A percentile compares a stretch with the other conserved stretches of the same genome.
Evolutionary conservation across 2,113 vertebrate genomes (phyloP).

Genomic region (Taurulus bubalis): DNA sequence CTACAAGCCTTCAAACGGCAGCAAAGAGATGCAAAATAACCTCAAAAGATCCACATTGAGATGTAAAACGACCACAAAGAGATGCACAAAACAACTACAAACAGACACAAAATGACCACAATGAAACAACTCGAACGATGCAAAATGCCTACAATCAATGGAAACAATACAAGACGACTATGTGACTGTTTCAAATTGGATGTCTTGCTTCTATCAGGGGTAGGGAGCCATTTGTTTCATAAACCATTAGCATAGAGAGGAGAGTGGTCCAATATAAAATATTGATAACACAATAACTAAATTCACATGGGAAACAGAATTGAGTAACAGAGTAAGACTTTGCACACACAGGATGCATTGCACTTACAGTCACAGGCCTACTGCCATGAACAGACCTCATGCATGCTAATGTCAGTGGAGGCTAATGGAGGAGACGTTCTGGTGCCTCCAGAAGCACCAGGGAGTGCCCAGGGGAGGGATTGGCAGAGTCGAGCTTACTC

Average conservation of each 20-base stretch:
- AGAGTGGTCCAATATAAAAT: conserved; percentile 50
- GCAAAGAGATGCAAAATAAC: background rate
- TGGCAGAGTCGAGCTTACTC: conserved; percentile 42
- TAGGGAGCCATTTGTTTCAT: background rate
- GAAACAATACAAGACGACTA: background rate
- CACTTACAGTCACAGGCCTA: conserved; percentile 16
- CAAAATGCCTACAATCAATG: background rate
- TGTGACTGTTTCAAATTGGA: background rate
- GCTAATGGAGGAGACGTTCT: conserved; percentile 42
- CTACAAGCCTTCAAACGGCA: background rate
- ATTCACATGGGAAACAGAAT: conserved; percentile 30
- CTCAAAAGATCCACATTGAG: background rate
- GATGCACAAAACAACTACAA: background rate
- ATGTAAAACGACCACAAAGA: background rate
- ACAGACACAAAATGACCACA: background rate
- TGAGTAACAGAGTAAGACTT: conserved; percentile 16
- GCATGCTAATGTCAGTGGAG: conserved; percentile 60
- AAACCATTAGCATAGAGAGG: background rate
- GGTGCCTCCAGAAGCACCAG: conserved; percentile 36
- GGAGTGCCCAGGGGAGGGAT: conserved; percentile 53
- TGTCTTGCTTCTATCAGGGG: background rate
- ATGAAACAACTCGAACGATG: background rate
- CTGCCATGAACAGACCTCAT: conserved; percentile 41
- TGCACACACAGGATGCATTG: conserved; percentile 17
- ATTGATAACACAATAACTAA: conserved; percentile 56